Conservation (phyloP, 2,888 invertebrate species). For the Ennomos erosarius region DNA sequence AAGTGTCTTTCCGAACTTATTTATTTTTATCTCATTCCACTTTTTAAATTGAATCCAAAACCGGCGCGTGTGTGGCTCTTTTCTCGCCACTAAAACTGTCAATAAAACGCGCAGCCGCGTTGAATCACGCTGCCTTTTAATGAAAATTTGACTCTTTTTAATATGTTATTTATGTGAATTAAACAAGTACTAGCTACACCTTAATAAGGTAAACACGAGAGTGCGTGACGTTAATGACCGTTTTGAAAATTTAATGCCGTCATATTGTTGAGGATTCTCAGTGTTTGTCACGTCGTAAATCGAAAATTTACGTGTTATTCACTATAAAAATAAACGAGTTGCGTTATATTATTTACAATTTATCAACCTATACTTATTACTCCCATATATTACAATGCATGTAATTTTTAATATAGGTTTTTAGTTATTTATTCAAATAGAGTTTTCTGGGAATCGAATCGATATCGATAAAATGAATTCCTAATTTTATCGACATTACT, state of each 20-base stretch:
- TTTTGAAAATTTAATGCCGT: conserved; percentile 66
- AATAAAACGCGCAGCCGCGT: conserved; percentile 71
- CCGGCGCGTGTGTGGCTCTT: conserved; percentile 81
- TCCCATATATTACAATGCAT: conserved; percentile 27
- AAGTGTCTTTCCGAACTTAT: conserved; percentile 83
- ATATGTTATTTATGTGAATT: conserved; percentile 74
- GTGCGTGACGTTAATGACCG: conserved; percentile 62
- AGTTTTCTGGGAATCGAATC: neutral
- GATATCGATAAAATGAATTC: conserved; percentile 42
- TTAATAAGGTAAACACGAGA: conserved; percentile 70
- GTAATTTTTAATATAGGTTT: conserved; percentile 38
- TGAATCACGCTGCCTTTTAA: conserved; percentile 73
- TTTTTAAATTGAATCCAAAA: conserved; percentile 83
- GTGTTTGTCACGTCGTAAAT: conserved; percentile 76
- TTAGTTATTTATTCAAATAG: conserved; percentile 34
- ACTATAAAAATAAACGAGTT: conserved; percentile 49
- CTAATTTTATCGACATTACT: conserved; percentile 43
- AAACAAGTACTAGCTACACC: conserved; percentile 68
- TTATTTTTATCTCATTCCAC: conserved; percentile 84
- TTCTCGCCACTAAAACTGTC: conserved; percentile 77
- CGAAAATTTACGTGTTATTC: conserved; percentile 61
- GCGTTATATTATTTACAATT: conserved; percentile 55
- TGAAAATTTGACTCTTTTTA: conserved; percentile 78
- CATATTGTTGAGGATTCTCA: conserved; percentile 59
- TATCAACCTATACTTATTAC: conserved; percentile 42